Evolutionary conservation across 2,113 vertebrate species (phyloP), one percentile per base, ranked within the genome.

Genomic region (Siniperca chuatsi): DNA sequence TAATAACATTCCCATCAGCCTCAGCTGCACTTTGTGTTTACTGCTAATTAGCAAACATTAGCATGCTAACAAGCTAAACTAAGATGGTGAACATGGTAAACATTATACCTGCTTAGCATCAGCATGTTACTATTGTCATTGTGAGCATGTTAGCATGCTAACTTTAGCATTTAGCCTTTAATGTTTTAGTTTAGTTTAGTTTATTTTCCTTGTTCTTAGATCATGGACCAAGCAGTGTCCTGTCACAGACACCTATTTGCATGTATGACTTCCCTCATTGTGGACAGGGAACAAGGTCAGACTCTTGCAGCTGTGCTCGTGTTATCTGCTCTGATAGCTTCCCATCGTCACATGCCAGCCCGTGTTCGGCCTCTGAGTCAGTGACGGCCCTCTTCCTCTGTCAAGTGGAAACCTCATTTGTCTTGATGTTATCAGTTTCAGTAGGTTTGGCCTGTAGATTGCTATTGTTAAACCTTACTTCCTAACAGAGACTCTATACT

Each of bases 161-260:
- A 44, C 10, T 11, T 44, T 44, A 44, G 42, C 42, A 44, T 44
- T 44, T 44, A 44, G 8, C 42, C 4, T 57, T n/a, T 29, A 2
- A 33, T 29, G 29, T 23, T 54, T 79, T 29, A 29, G 62, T 78
- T 72, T 54, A 29, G 44, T 71, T 87, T 64, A 54, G 29, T 29
- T 29, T 29, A 29, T 68, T 75, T 65, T 70, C 20, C 68, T 71
- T 77, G 42, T 71, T 81, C 67, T 75, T 76, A 10, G 40, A 80
- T 55, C 21, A 67, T 83, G 57, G 80, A 74, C 33, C 6, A 46
- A 84, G 20, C 48, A 23, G 18, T 66, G n/a, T 78, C 11, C 13
- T 46, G 12, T 60, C 21, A 57, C 55, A 67, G 35, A 60, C 0
- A 1, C 11, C 6, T 46, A 90, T 94, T 92, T 93, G 87, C 89